These are phyloP conservation scores for Damaliscus lunatus DNA, from an alignment of 2,113 vertebrate species.

Conservation along the genomic window DNA sequence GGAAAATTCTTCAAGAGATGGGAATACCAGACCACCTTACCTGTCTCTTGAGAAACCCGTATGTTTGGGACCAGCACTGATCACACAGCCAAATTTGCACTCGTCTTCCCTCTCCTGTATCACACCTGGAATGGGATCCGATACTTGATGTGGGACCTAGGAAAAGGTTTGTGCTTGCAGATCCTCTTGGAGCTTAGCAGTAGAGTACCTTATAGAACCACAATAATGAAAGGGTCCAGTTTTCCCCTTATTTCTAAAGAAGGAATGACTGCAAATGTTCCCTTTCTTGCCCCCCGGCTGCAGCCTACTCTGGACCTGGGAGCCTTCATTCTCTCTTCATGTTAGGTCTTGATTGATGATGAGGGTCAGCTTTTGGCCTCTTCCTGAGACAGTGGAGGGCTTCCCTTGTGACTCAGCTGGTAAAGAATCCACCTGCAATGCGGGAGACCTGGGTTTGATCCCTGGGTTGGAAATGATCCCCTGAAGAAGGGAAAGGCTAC, in stretches of 20 bases:
- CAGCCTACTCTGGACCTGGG: background rate
- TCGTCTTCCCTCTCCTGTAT: constrained; percentile 87
- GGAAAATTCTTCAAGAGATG: background rate
- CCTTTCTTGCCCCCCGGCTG: background rate
- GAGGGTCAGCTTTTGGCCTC: background rate
- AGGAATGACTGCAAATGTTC: background rate
- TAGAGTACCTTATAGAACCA: background rate
- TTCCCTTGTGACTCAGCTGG: background rate
- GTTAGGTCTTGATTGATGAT: background rate
- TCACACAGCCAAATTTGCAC: constrained; percentile 87
- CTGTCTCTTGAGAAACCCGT: background rate
- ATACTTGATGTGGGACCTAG: constrained; percentile 84
- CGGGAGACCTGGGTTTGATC: background rate
- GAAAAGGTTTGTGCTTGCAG: background rate
- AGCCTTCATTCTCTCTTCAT: background rate
- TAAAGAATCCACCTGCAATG: background rate
- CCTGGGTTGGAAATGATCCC: background rate
- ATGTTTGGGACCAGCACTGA: constrained; percentile 82
- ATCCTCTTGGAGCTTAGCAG: background rate
- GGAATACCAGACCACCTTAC: background rate
- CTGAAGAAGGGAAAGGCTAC: background rate
- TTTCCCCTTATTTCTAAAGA: background rate
- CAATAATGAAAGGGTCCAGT: background rate
- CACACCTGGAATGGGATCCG: constrained; percentile 91
- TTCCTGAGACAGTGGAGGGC: background rate